Percentiles rank a stretch among this genome's conserved stretches.
Evolutionary conservation across 2,797 vertebrate genomes (phyloP).

Genomic region (Sebastes variabilis): DNA sequence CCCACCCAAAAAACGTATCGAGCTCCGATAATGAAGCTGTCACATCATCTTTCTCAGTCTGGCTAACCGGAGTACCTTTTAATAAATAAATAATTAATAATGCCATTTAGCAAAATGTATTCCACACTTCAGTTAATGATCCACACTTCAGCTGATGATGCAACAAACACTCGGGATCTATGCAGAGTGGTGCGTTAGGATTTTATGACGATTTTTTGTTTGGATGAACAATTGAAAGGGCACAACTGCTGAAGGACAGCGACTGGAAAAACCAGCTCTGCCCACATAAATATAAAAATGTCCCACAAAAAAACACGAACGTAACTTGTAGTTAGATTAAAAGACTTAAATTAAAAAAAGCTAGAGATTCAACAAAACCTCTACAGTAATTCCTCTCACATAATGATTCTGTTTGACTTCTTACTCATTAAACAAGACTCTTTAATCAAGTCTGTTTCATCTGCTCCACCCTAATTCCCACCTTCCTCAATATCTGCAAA

Average conservation of each 20-base stretch:
- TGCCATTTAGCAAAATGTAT: conserved; percentile 32
- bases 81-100: conserved; percentile 19
- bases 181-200: conserved; percentile 16
- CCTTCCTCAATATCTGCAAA: conserved; percentile 23
- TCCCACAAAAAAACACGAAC: not conserved
- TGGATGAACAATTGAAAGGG: not conserved
- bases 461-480: not conserved
- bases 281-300: not conserved
- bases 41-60: conserved; percentile 30
- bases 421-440: not conserved
- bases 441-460: conserved; percentile 17
- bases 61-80: conserved; percentile 20
- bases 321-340: not conserved
- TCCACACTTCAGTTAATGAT: conserved; percentile 37
- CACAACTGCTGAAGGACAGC: conserved; percentile 22
- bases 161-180: conserved; percentile 16
- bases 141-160: conserved; percentile 42
- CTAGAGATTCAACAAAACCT: not conserved
- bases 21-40: conserved; percentile 59
- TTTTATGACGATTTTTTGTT: conserved; percentile 14
- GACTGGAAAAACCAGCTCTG: not conserved
- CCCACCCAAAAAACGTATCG: conserved; percentile 21
- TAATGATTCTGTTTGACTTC: not conserved
- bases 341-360: not conserved
- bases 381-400: fast-evolving